Evolutionary conservation across 2,888 invertebrate species (phyloP).

Genomic region (Baronia brevicornis): DNA sequence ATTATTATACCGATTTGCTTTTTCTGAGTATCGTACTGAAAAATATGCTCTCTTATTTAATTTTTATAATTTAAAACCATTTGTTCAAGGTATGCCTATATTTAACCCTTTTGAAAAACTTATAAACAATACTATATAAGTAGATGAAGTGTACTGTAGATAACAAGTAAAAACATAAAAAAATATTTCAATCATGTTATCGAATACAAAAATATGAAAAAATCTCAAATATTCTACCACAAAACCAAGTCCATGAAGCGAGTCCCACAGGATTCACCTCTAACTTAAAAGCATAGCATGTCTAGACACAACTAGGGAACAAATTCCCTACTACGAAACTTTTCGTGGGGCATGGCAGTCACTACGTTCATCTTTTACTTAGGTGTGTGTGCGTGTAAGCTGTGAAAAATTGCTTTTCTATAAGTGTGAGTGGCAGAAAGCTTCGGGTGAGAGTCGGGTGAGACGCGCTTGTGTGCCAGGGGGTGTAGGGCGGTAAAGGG

Average conservation of each 20-base stretch:
- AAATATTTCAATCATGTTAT: too few species aligned
- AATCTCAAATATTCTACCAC: slow-evolving; percentile 18
- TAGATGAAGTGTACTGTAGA: too few species aligned
- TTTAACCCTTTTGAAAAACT: too few species aligned
- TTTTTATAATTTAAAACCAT: neutral
- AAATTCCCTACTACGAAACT: slow-evolving; percentile 72
- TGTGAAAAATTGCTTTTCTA: slow-evolving; percentile 68
- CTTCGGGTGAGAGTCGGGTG: slow-evolving; percentile 30
- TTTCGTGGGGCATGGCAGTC: slow-evolving; percentile 66
- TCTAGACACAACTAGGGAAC: slow-evolving; percentile 72
- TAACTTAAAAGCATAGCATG: slow-evolving; percentile 66
- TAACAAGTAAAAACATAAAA: too few species aligned
- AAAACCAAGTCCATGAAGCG: slow-evolving; percentile 42
- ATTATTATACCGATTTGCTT: slow-evolving; percentile 48
- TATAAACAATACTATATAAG: too few species aligned
- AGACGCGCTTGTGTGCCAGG: slow-evolving; percentile 35
- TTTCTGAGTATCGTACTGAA: slow-evolving; percentile 30
- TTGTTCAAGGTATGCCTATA: slow-evolving; percentile 2
- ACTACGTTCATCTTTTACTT: slow-evolving; percentile 47
- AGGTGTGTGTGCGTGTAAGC: slow-evolving; percentile 55
- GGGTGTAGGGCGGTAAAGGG: slow-evolving; percentile 48
- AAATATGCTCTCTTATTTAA: slow-evolving; percentile 13
- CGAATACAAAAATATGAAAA: too few species aligned
- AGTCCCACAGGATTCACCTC: slow-evolving; percentile 61
- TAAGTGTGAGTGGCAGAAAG: slow-evolving; percentile 45